Evolutionary conservation across 64 coral and sea anemone genomes (phyloP).

Genomic region (Montipora efflorescens): DNA sequence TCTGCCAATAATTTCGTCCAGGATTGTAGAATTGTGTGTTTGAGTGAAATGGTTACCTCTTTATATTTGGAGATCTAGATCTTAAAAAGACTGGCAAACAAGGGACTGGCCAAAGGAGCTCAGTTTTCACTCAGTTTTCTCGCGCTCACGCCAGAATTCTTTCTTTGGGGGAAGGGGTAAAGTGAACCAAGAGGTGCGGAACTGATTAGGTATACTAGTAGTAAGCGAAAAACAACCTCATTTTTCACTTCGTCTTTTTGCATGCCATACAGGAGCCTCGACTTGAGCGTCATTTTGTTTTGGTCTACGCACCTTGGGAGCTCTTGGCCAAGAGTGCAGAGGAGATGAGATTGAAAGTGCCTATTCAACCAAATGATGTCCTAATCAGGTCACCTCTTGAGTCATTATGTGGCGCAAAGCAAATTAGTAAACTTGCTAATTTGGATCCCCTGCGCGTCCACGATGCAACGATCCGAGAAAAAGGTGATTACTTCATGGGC

Average conservation of each 20-base stretch:
- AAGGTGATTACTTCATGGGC: slow-evolving; percentile 49
- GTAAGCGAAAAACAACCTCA: no score
- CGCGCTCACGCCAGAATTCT: no score
- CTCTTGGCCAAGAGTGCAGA: slow-evolving; percentile 64
- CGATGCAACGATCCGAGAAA: slow-evolving; percentile 45
- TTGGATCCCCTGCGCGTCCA: slow-evolving; percentile 19
- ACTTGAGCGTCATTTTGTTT: slow-evolving; percentile 60
- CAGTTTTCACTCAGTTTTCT: no score
- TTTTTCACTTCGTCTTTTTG: background rate
- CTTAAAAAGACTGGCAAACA: no score
- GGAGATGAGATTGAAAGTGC: slow-evolving; percentile 67
- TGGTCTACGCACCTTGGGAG: slow-evolving; percentile 67
- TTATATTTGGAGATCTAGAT: no score
- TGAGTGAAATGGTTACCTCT: no score
- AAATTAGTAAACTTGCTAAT: slow-evolving; percentile 5
- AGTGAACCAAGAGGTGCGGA: no score
- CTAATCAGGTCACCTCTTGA: background rate
- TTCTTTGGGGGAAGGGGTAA: no score
- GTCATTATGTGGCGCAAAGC: slow-evolving; percentile 19
- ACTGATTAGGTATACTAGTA: no score
- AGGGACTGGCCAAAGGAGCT: no score
- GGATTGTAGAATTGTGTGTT: no score
- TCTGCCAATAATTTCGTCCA: no score
- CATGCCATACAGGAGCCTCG: background rate
- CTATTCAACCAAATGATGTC: slow-evolving; percentile 65